phyloP scores from a whole-genome alignment of 2,797 vertebrate species.

The Lepilemur septentrionalis region DNA sequence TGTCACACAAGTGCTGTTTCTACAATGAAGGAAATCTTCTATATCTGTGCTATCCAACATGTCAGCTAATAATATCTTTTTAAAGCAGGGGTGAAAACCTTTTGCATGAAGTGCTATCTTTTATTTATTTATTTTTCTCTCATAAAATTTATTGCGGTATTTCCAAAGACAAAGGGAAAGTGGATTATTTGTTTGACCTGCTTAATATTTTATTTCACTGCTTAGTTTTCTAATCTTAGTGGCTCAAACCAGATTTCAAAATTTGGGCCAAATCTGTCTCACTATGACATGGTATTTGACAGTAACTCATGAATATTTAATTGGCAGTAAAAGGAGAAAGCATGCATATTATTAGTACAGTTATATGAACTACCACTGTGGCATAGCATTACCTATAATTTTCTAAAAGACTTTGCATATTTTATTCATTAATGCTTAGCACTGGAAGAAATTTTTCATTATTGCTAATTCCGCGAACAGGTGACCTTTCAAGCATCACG shows the following conservation, averaged over 20 bases:
- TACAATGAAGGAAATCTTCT: background rate
- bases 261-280: background rate
- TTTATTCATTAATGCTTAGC: slow-evolving; percentile 29
- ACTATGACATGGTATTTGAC: background rate
- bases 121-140: slow-evolving; percentile 12
- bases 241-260: slow-evolving; percentile 32
- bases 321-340: background rate
- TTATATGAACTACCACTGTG: background rate
- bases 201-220: slow-evolving; percentile 35
- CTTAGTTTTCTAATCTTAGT: slow-evolving; percentile 15
- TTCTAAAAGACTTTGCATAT: slow-evolving; percentile 40
- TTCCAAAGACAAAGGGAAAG: background rate
- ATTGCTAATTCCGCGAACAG: slow-evolving; percentile 70
- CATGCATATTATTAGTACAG: background rate
- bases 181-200: slow-evolving; percentile 18
- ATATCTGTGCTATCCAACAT: background rate
- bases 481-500: slow-evolving; percentile 70
- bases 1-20: background rate
- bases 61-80: background rate
- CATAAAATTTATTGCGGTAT: background rate
- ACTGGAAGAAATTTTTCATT: slow-evolving; percentile 31
- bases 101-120: background rate
- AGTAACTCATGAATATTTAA: slow-evolving; percentile 27
- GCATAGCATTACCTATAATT: slow-evolving; percentile 3
- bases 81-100: background rate